These are phyloP conservation scores for Neopipo cinnamomea DNA, from an alignment of 2,113 vertebrate genomes.

Conservation along the genomic window DNA sequence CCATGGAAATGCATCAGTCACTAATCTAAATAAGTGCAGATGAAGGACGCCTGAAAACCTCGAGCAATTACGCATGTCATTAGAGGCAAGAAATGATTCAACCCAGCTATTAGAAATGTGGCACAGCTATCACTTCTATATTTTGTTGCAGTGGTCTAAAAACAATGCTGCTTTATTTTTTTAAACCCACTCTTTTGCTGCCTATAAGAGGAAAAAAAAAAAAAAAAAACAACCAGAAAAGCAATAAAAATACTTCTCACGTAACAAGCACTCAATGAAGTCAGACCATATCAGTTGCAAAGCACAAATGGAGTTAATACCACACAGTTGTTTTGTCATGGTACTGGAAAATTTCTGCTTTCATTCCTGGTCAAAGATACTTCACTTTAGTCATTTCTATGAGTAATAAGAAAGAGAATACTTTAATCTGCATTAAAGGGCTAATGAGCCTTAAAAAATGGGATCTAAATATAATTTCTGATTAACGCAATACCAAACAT, in stretches of 20 bases:
- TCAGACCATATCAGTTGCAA: not conserved
- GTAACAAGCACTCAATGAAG: slow-evolving; percentile 9
- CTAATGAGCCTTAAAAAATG: not conserved
- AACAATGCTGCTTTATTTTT: slow-evolving; percentile 16
- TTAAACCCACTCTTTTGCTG: slow-evolving; percentile 16
- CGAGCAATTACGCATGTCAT: slow-evolving; percentile 78
- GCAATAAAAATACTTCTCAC: slow-evolving; percentile 38
- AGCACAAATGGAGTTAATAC: not conserved
- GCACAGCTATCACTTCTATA: slow-evolving; percentile 57
- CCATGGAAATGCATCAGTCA: slow-evolving; percentile 94
- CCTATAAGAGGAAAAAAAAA: not conserved
- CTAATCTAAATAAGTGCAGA: slow-evolving; percentile 85
- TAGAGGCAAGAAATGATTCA: slow-evolving; percentile 74
- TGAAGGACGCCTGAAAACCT: slow-evolving; percentile 83
- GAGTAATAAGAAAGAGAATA: not conserved
- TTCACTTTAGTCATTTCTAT: not conserved
- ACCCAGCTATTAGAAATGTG: slow-evolving; percentile 62
- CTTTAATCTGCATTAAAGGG: not conserved
- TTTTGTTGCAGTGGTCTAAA: slow-evolving; percentile 28
- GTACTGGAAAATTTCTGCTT: not conserved
- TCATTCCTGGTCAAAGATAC: not conserved
- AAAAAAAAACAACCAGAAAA: not conserved
- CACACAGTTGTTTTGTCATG: not conserved
- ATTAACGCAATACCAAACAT: not conserved
- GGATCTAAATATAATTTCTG: not conserved